Conservation (phyloP, 2,888 invertebrate species). For the Catocala nupta region DNA sequence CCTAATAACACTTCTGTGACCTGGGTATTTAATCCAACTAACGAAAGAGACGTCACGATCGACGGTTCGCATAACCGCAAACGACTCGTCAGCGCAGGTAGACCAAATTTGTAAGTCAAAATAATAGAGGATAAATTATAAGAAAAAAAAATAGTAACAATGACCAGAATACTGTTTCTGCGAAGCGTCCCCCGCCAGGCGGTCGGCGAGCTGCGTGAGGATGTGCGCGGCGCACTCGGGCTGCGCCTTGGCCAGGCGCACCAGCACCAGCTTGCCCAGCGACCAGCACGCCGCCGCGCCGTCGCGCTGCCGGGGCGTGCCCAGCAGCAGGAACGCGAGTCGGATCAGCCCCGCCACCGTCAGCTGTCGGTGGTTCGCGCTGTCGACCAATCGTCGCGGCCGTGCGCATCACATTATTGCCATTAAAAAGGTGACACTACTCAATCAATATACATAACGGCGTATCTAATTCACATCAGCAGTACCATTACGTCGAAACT, state of each 20-base stretch:
- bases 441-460: not conserved
- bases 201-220: conserved; percentile 69
- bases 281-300: conserved; percentile 66
- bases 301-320: conserved; percentile 59
- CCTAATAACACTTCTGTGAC: no score
- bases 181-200: conserved; percentile 60
- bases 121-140: no score
- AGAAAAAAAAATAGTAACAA: not conserved
- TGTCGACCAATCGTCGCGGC: conserved; percentile 47
- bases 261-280: conserved; percentile 72
- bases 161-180: conserved; percentile 74
- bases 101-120: no score
- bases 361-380: conserved; percentile 76
- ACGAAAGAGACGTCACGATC: no score
- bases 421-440: not conserved
- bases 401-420: no score
- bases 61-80: no score
- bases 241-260: conserved; percentile 71
- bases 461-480: not conserved
- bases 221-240: conserved; percentile 72
- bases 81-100: no score
- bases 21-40: no score
- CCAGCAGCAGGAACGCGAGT: conserved; percentile 71
- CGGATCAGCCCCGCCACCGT: conserved; percentile 77
- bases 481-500: no score